These are phyloP conservation scores for Metaphire vulgaris DNA, from an alignment of 1,140 invertebrate species.

Conservation along the genomic window DNA sequence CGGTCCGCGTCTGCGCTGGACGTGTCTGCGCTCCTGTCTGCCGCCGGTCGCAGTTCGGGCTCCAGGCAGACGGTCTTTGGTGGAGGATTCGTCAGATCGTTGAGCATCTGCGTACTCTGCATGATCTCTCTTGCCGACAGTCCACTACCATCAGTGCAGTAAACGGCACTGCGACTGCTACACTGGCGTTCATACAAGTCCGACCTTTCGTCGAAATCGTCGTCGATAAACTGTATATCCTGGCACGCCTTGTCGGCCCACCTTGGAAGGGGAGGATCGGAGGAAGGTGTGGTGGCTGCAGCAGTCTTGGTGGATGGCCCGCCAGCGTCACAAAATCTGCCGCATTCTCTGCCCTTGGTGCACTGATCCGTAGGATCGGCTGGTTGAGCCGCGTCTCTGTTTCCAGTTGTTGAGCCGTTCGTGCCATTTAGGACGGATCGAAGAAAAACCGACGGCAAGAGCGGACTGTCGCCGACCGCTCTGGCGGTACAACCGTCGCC, in stretches of 20 bases:
- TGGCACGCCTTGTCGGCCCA: slow-evolving; percentile 48
- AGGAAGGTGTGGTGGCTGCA: slow-evolving; percentile 10
- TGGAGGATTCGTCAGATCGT: background rate
- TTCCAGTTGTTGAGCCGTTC: slow-evolving; percentile 16
- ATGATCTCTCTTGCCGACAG: slow-evolving; percentile 5
- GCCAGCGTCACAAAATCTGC: background rate
- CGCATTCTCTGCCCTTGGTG: background rate
- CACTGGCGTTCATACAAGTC: slow-evolving; percentile 25
- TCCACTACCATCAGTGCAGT: background rate
- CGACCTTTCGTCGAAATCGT: slow-evolving; percentile 34
- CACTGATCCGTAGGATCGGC: slow-evolving; percentile 14
- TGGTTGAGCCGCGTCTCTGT: slow-evolving; percentile 10
- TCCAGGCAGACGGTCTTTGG: background rate
- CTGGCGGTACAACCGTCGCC: background rate
- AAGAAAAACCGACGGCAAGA: background rate
- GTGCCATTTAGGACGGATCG: background rate
- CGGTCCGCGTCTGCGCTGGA: background rate
- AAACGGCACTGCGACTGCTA: background rate
- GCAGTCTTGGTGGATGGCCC: background rate
- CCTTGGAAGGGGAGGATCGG: slow-evolving; percentile 35
- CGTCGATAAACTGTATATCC: slow-evolving; percentile 32
- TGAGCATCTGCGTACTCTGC: slow-evolving; percentile 4
- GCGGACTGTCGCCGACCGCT: background rate
- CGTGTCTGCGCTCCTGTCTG: background rate
- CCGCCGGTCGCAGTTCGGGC: background rate